These are phyloP conservation scores for Astreopora myriophthalma DNA, from an alignment of 64 coral and sea anemone genomes.

Conservation along the genomic window DNA sequence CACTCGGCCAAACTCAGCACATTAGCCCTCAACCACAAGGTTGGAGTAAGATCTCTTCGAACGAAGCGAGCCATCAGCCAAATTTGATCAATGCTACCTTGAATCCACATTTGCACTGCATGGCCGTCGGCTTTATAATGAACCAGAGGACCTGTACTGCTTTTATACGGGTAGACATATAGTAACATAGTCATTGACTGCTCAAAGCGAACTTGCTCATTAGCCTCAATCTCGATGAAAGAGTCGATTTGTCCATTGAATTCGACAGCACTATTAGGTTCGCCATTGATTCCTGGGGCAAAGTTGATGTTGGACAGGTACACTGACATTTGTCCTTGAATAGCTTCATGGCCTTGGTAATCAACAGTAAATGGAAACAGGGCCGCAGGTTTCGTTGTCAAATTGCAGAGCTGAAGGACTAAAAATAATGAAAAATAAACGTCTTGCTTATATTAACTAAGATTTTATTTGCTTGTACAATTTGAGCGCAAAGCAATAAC, in stretches of 20 bases:
- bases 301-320: conserved; percentile 1
- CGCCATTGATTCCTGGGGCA: conserved; percentile 17
- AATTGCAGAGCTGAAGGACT: conserved; percentile 52
- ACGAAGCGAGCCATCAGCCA: conserved; percentile 40
- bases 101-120: conserved; percentile 61
- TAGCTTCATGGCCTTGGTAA: conserved; percentile 35
- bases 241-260: conserved; percentile 54
- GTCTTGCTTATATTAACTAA: neutral
- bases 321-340: conserved; percentile 19
- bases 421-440: neutral
- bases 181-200: conserved; percentile 68
- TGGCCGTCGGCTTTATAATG: conserved; percentile 58
- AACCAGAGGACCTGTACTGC: conserved; percentile 49
- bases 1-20: conserved; percentile 38
- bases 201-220: conserved; percentile 6
- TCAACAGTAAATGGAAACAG: conserved; percentile 70
- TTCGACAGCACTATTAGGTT: conserved; percentile 38
- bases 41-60: neutral
- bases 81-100: neutral
- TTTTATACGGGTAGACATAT: conserved; percentile 36
- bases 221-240: conserved; percentile 65
- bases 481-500: no score
- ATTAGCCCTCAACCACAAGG: neutral
- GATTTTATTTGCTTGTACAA: no score
- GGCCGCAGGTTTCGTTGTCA: conserved; percentile 56